Evolutionary conservation across 2,113 vertebrate genomes (phyloP).

Genomic region (Gymnarchus niloticus): DNA sequence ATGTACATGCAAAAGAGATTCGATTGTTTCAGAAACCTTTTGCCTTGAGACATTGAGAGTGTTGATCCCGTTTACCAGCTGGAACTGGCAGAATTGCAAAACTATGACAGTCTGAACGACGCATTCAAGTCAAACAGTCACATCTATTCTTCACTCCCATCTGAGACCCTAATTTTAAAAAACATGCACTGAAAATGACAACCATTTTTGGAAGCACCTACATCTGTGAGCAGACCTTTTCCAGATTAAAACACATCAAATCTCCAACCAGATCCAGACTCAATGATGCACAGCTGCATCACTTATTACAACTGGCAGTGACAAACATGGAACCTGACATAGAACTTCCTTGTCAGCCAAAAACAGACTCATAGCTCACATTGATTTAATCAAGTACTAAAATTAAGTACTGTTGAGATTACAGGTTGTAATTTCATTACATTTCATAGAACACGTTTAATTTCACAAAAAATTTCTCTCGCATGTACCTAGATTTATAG

Average conservation of each 20-base stretch:
- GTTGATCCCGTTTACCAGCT: slow-evolving; percentile 22
- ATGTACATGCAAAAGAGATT: slow-evolving; percentile 25
- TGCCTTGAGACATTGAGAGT: slow-evolving; percentile 14
- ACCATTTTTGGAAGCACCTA: background rate
- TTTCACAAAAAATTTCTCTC: background rate
- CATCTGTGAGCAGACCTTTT: background rate
- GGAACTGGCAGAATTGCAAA: slow-evolving; percentile 30
- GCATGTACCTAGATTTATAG: background rate
- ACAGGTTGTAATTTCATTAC: background rate
- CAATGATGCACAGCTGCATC: background rate
- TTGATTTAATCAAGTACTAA: no score
- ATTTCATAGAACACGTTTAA: background rate
- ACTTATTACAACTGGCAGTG: background rate
- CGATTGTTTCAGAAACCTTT: slow-evolving; percentile 25
- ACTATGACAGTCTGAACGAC: slow-evolving; percentile 27
- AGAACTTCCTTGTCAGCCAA: background rate
- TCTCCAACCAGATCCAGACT: background rate
- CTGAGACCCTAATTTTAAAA: slow-evolving; percentile 29
- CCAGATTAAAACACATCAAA: background rate
- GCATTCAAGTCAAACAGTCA: slow-evolving; percentile 23
- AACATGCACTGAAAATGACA: slow-evolving; percentile 5
- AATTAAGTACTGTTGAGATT: background rate
- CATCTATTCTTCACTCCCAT: slow-evolving; percentile 24
- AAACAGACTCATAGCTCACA: background rate
- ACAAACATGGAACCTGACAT: background rate